Evolutionary conservation across 2,797 vertebrate species (phyloP), one percentile per base, ranked within the genome.

Genomic region (Falco novaeseelandiae): DNA sequence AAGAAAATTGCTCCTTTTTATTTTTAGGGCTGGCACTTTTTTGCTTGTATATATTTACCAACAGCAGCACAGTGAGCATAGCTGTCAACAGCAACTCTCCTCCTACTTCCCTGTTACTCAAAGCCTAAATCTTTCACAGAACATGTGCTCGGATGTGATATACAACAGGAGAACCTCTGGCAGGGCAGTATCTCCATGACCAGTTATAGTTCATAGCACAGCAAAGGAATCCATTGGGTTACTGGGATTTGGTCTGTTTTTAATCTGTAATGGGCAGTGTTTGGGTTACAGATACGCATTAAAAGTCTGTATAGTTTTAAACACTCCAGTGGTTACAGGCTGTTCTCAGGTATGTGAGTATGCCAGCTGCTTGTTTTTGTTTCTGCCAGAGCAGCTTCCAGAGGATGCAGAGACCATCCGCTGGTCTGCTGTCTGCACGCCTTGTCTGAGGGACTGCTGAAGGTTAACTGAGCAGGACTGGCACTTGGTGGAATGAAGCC

Each of bases 401-500:
- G 21, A 62, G 65, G 80, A 40, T 73, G 51, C 54, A 32, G 76
- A 71, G 61, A 13, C 32, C 10, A 13, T 59, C 49, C 4, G 2
- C 38, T 1, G 1, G 6, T 38, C 29, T 44, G 59, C n/a, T 46
- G 61, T 49, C 74, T 94, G n/a, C 7, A 6, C 0, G 6, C 51
- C 54, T n/a, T 25, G 7, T 51, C 40, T 32, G 36, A 49, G 14
- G 36, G 94, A 62, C 76, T 17, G n/a, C 36, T 4, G 59, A 52
- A 83, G 70, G 69, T 92, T 95, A 89, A 73, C 46, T 36, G 69
- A 87, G 59, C 4, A 4, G 72, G 77, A 73, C 80, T 58, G 89
- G 83, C 93, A 49, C 86, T 90, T 77, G 87, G 87, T 87, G 96
- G 96, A 97, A 94, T 12, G 1, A 58, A 83, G 92, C 96, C 83